Evolutionary conservation across 2,888 invertebrate species (phyloP).

Genomic region (Dioctria linearis): DNA sequence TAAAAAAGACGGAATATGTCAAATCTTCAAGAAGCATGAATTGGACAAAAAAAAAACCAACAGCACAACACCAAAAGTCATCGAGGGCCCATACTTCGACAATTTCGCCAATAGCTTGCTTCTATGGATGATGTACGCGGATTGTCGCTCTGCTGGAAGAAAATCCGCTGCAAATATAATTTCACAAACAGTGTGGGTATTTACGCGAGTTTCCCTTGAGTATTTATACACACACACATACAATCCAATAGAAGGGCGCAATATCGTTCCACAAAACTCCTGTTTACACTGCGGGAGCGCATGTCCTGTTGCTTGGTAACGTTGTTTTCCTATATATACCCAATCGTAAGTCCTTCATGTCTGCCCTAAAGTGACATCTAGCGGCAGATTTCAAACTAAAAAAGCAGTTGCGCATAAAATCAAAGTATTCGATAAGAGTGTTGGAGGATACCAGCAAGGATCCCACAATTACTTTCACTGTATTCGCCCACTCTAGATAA

Average conservation of each 20-base stretch:
- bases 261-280: slow-evolving; percentile 2
- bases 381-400: background rate
- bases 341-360: slow-evolving; percentile 20
- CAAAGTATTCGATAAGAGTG: slow-evolving; percentile 11
- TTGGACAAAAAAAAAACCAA: background rate
- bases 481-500: slow-evolving; percentile 41
- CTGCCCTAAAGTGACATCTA: slow-evolving; percentile 27
- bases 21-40: slow-evolving; percentile 6
- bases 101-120: slow-evolving; percentile 7
- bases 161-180: slow-evolving; percentile 34
- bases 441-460: slow-evolving; percentile 1
- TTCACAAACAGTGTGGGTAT: slow-evolving; percentile 8
- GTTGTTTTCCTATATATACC: slow-evolving; percentile 35
- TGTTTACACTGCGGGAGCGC: slow-evolving; percentile 41
- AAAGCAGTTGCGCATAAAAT: slow-evolving; percentile 1
- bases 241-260: slow-evolving; percentile 5
- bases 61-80: slow-evolving; percentile 4
- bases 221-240: slow-evolving; percentile 26
- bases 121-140: slow-evolving; percentile 27
- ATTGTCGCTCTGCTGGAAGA: slow-evolving; percentile 35
- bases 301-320: slow-evolving; percentile 46
- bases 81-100: slow-evolving; percentile 20
- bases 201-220: slow-evolving; percentile 2
- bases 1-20: slow-evolving; percentile 36
- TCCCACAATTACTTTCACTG: slow-evolving; percentile 38